A percentile compares a stretch with the other conserved stretches of the same genome.
These are phyloP conservation scores for Bungarus multicinctus DNA, from an alignment of 2,113 vertebrate genomes.

Conservation along the genomic window DNA sequence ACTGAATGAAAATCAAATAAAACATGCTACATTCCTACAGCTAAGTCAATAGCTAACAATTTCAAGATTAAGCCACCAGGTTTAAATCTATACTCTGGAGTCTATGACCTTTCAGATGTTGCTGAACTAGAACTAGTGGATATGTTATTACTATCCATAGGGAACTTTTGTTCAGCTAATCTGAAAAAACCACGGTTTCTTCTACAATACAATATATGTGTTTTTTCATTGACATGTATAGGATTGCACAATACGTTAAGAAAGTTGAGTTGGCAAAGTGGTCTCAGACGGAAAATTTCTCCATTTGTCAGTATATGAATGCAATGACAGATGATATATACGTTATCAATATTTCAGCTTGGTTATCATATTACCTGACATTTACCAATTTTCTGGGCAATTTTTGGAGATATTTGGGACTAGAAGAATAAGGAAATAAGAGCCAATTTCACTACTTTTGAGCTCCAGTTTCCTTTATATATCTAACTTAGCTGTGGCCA, in stretches of 20 bases:
- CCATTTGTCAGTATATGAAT: background rate
- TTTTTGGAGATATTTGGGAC: background rate
- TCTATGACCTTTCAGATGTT: background rate
- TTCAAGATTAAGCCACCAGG: background rate
- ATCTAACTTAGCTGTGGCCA: background rate
- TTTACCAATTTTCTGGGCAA: background rate
- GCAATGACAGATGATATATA: background rate
- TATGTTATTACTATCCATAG: background rate
- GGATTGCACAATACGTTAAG: background rate
- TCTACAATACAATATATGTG: background rate
- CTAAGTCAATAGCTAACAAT: background rate
- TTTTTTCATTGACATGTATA: background rate
- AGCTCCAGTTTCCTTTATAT: constrained; percentile 11
- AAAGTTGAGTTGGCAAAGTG: background rate
- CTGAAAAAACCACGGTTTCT: background rate
- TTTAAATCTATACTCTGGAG: background rate
- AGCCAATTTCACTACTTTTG: background rate
- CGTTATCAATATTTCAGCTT: background rate
- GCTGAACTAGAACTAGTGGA: background rate
- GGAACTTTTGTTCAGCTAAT: background rate
- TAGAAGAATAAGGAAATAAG: background rate
- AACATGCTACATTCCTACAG: background rate
- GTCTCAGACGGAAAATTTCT: background rate
- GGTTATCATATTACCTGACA: background rate
- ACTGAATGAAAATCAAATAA: background rate